Percentiles rank a stretch among this genome's conserved stretches.
These are phyloP conservation scores for Phocides pigmalion DNA, from an alignment of 1,140 invertebrate species.

Conservation along the genomic window DNA sequence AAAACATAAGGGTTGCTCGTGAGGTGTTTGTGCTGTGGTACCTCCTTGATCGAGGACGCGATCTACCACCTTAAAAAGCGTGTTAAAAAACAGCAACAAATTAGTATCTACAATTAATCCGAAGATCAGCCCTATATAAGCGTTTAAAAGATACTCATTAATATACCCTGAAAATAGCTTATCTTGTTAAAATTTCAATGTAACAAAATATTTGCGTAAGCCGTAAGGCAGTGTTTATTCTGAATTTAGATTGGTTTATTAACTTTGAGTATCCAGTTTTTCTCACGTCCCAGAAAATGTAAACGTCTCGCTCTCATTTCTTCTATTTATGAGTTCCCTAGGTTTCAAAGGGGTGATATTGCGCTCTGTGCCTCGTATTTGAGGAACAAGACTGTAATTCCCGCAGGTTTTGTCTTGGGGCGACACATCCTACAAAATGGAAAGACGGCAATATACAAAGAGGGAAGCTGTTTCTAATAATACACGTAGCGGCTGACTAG, in stretches of 20 bases:
- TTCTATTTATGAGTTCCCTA: constrained; percentile 67
- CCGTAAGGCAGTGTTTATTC: background rate
- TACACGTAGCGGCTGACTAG: constrained; percentile 43
- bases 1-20: too few relatives aligned
- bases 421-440: constrained; percentile 68
- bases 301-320: constrained; percentile 55
- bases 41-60: too few relatives aligned
- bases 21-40: too few relatives aligned
- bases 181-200: background rate
- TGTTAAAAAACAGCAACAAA: too few relatives aligned
- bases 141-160: background rate
- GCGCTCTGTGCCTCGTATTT: constrained; percentile 64
- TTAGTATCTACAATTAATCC: too few relatives aligned
- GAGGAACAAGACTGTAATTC: constrained; percentile 70
- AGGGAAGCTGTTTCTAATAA: constrained; percentile 68
- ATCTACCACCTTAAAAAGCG: too few relatives aligned
- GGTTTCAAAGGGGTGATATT: constrained; percentile 75
- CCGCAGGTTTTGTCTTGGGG: constrained; percentile 76
- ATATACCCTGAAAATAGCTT: background rate
- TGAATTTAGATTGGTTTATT: constrained; percentile 34
- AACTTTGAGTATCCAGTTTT: constrained; percentile 41
- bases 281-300: constrained; percentile 45
- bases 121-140: background rate
- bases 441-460: constrained; percentile 69
- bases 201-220: background rate